phyloP scores from a whole-genome alignment of 1,140 invertebrate genomes.

The Rhagoletis zephyria region DNA sequence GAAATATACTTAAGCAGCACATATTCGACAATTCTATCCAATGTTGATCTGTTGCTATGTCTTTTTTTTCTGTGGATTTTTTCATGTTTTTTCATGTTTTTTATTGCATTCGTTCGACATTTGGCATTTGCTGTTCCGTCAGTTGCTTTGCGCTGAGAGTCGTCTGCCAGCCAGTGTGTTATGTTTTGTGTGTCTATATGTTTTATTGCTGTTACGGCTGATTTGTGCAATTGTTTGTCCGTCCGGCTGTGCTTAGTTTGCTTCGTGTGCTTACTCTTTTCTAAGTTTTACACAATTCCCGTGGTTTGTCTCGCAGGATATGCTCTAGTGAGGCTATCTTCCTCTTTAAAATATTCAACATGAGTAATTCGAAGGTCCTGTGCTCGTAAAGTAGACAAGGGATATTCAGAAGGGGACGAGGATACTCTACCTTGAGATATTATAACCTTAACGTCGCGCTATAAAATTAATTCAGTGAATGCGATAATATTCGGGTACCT shows the following conservation, averaged over 20 bases:
- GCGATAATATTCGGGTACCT: too few species aligned
- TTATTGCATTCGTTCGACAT: constrained; percentile 14
- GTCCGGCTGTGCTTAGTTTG: not conserved
- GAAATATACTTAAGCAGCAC: not conserved
- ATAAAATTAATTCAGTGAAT: too few species aligned
- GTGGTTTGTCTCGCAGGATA: not conserved
- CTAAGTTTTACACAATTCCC: not conserved
- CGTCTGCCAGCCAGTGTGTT: too few species aligned
- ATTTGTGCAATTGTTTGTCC: not conserved
- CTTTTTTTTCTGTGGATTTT: not conserved
- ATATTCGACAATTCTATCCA: not conserved
- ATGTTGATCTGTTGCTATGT: not conserved
- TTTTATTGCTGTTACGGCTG: not conserved
- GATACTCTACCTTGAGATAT: too few species aligned
- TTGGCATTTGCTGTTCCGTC: not conserved
- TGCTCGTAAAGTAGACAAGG: too few species aligned
- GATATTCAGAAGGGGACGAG: too few species aligned
- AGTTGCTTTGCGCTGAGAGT: not conserved
- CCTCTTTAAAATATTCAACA: not conserved
- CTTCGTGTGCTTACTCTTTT: not conserved
- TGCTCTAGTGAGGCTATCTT: not conserved
- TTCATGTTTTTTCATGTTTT: not conserved
- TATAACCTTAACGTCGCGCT: too few species aligned
- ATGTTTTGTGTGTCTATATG: too few species aligned
- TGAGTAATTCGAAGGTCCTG: too few species aligned